A percentile compares a stretch with the other conserved stretches of the same genome.
These are phyloP conservation scores for Sminthopsis crassicaudata DNA, from an alignment of 2,113 vertebrate genomes.

Conservation along the genomic window DNA sequence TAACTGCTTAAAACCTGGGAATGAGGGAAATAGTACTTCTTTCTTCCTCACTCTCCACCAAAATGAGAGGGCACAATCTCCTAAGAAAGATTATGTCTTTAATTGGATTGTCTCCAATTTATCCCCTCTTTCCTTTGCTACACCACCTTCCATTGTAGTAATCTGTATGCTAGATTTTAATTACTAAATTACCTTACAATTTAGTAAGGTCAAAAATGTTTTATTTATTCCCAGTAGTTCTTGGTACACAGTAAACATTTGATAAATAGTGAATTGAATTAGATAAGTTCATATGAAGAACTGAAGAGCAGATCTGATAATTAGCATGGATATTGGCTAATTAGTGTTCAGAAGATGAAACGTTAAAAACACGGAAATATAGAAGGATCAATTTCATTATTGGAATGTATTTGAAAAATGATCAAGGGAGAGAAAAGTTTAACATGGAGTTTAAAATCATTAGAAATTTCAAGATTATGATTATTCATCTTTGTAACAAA, in stretches of 20 bases:
- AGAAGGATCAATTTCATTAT: conserved; percentile 31
- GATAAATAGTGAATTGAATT: no score
- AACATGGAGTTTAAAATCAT: conserved; percentile 8
- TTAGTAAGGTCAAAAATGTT: conserved; percentile 20
- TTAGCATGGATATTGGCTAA: neutral
- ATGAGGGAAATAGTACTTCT: neutral
- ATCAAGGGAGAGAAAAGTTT: conserved; percentile 17
- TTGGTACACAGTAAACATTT: neutral
- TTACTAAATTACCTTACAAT: neutral
- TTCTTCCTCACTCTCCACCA: neutral
- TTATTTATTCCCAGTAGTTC: neutral
- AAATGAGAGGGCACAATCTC: neutral
- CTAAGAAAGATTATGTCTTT: neutral
- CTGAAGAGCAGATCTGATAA: neutral
- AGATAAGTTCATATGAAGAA: neutral
- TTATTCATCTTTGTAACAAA: conserved; percentile 36
- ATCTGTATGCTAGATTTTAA: neutral
- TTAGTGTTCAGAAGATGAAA: neutral
- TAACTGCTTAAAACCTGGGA: neutral
- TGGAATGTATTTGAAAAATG: conserved; percentile 31
- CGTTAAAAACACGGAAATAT: neutral
- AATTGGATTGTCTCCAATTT: neutral
- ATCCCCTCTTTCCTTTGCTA: neutral
- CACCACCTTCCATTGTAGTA: neutral
- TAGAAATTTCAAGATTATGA: conserved; percentile 21